Conservation (phyloP, 2,797 vertebrate genomes). For the Alosa sapidissima region DNA sequence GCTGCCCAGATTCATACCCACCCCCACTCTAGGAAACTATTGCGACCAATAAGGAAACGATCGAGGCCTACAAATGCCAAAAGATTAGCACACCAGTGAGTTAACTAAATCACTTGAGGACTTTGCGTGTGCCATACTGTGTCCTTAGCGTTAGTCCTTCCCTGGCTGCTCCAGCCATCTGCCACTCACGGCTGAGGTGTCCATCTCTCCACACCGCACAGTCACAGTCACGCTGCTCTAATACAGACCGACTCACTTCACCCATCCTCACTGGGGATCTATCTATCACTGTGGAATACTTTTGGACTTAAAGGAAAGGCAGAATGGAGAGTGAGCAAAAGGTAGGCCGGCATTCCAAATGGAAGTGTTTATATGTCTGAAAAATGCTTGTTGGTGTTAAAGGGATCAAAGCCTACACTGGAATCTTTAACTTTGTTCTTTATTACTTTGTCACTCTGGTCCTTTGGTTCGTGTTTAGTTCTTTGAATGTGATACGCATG, state of each 20-base stretch:
- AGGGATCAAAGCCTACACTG: background rate
- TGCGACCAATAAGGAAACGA: slow-evolving; percentile 27
- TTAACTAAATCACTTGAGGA: slow-evolving; percentile 45
- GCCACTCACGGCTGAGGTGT: slow-evolving; percentile 34
- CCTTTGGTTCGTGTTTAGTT: background rate
- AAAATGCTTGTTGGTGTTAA: background rate
- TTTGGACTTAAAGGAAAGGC: background rate
- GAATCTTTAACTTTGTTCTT: background rate
- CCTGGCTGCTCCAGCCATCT: slow-evolving; percentile 46
- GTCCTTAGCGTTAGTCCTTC: slow-evolving; percentile 55
- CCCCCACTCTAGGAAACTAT: background rate
- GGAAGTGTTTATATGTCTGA: background rate
- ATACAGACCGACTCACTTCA: background rate
- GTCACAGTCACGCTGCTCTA: background rate
- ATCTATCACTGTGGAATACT: background rate
- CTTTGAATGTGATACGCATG: background rate
- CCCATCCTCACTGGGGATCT: background rate
- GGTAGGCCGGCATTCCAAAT: slow-evolving; percentile 56
- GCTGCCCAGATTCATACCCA: background rate
- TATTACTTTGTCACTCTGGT: background rate
- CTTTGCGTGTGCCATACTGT: slow-evolving; percentile 57
- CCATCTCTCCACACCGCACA: background rate
- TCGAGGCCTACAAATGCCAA: slow-evolving; percentile 52
- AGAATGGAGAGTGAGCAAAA: slow-evolving; percentile 63
- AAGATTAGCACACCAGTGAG: slow-evolving; percentile 61